Evolutionary conservation across 2,113 vertebrate species (phyloP).

Genomic region (Ciconia stormi): DNA sequence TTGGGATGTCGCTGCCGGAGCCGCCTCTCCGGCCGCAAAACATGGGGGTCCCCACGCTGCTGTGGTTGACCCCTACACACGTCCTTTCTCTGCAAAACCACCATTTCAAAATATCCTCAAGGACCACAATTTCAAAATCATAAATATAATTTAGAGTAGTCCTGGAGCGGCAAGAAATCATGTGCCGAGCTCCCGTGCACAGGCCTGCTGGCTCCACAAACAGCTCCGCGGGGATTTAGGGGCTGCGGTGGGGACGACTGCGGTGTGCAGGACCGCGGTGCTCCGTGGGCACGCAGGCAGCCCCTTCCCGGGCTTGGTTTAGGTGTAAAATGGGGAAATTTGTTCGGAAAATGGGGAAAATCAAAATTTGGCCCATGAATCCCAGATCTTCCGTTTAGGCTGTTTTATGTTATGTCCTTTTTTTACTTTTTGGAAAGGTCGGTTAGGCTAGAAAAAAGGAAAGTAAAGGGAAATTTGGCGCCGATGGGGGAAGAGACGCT

Average conservation of each 20-base stretch:
- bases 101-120: not conserved
- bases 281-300: accelerated
- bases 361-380: not conserved
- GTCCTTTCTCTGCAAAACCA: not conserved
- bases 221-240: not conserved
- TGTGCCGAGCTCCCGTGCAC: accelerated
- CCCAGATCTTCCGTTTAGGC: not conserved
- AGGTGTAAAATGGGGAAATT: not conserved
- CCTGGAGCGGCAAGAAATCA: accelerated
- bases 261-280: not conserved
- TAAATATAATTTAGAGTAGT: not conserved
- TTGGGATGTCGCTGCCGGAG: not conserved
- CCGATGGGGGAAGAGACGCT: not conserved
- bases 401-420: not conserved
- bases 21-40: not conserved
- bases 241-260: not conserved
- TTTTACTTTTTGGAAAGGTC: not conserved
- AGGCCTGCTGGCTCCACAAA: not conserved
- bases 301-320: not conserved
- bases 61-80: not conserved
- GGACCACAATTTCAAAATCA: accelerated
- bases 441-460: not conserved
- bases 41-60: accelerated
- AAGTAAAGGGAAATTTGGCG: not conserved
- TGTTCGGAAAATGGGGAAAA: not conserved